Percentiles rank a stretch among this genome's conserved stretches.
Conservation (phyloP, 2,888 invertebrate genomes). For the Adineta ricciae region DNA sequence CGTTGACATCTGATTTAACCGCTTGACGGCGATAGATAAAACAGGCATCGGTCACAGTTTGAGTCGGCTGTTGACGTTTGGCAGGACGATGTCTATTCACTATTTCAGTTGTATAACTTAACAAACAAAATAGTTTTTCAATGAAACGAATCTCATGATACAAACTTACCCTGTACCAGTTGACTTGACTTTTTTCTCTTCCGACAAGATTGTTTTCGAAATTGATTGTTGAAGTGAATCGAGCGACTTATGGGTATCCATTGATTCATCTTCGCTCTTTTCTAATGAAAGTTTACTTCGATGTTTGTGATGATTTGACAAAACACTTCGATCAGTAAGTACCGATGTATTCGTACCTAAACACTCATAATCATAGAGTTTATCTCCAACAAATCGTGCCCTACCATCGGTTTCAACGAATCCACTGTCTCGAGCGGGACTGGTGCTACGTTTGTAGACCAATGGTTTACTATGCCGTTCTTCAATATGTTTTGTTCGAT, state of each 20-base stretch:
- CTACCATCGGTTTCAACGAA: constrained; percentile 10
- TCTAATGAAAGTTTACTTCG: neutral
- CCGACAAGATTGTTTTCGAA: neutral
- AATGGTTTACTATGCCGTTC: neutral
- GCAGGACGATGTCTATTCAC: neutral
- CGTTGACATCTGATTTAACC: too few species aligned
- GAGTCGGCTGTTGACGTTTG: neutral
- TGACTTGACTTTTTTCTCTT: neutral
- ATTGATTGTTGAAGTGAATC: neutral
- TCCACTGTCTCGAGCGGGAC: neutral
- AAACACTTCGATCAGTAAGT: neutral
- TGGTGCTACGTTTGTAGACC: neutral
- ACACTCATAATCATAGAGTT: neutral
- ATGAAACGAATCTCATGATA: too few species aligned
- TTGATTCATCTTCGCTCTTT: constrained; percentile 6
- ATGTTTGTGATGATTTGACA: neutral
- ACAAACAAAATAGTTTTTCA: neutral
- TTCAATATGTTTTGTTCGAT: neutral
- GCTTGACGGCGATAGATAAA: neutral
- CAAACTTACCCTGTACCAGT: neutral
- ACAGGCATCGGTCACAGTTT: neutral
- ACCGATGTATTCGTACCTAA: neutral
- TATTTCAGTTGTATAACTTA: neutral
- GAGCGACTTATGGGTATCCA: neutral
- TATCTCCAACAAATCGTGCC: too few species aligned